Base-by-base conservation (phyloP, 2,888 invertebrate species). In the Chydorus sphaericus region DNA sequence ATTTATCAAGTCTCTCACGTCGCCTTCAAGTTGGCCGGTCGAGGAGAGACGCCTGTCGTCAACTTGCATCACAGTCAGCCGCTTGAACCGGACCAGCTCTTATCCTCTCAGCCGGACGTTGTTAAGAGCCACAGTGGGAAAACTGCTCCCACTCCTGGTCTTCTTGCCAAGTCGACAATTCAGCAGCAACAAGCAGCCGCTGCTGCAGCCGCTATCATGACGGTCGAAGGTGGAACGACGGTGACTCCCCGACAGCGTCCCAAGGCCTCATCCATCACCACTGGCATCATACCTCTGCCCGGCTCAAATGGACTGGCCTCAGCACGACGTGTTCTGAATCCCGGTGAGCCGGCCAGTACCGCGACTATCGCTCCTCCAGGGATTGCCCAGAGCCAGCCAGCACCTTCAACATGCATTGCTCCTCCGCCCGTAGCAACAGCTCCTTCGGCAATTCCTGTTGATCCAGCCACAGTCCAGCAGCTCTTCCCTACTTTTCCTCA, bases 181-280 rank as follows among this genome's bases (percentile, higher is more conserved):
- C 44, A n/a, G 39, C 30, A 29, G 30, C 37, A 26, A n/a, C 58
- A 60, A 11, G 62, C 64, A 39, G 61, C 65, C 59, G n/a, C n/a
- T n/a, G n/a, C n/a, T n/a, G n/a, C n/a, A n/a, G n/a, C n/a, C n/a
- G n/a, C n/a, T n/a, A n/a, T n/a, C n/a, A n/a, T n/a, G n/a, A n/a
- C n/a, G n/a, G 63, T 67, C 8, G 81, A 83, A 66, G 82, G 83
- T 55, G 69, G 69, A 57, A 89, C 89, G 2, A 85, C 85, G 61
- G 86, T 89, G 26, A 83, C 83, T 54, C 88, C 88, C 3, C 73
- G 88, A 54, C 86, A 87, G 67, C 73, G 89, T 62, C 89, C 89
- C 10, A 87, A 87, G 67, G 83, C 54, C 48, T 48, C 54, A 26
- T n/a, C 48, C 16, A 52, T 52, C 14, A 36, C 52, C 11, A 52